These are phyloP conservation scores for Myotis brandtii DNA, from an alignment of 2,113 vertebrate species.

Conservation along the genomic window DNA sequence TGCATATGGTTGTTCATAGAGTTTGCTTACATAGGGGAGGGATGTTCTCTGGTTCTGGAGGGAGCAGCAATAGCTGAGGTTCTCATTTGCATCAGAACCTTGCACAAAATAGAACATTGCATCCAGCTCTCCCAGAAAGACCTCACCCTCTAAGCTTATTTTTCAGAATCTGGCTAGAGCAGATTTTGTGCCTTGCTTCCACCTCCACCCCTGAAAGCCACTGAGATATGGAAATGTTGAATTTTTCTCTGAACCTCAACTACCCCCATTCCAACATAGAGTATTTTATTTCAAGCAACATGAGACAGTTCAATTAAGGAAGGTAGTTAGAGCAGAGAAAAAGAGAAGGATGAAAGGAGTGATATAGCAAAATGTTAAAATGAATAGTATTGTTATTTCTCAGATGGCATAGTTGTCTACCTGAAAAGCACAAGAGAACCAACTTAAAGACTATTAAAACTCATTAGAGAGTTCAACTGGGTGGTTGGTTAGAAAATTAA, in stretches of 20 bases:
- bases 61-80: not conserved
- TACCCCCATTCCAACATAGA: not conserved
- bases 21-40: not conserved
- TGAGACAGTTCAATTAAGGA: not conserved
- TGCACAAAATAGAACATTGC: not conserved
- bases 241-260: not conserved
- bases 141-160: not conserved
- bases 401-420: not conserved
- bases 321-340: not conserved
- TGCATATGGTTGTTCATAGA: not conserved
- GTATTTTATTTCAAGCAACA: not conserved
- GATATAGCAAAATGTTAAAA: not conserved
- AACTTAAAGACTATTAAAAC: not conserved
- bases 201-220: not conserved
- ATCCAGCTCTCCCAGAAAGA: not conserved
- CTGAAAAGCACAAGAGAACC: not conserved
- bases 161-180: not conserved
- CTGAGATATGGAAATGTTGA: not conserved
- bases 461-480: not conserved
- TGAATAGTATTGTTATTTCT: not conserved
- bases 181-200: not conserved
- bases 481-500: not conserved
- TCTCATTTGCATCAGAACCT: not conserved
- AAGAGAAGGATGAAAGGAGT: not conserved
- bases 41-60: not conserved